Percentiles rank a stretch among this genome's conserved stretches.
Conservation (phyloP, 2,888 invertebrate genomes). For the Pelosia muscerda region DNA sequence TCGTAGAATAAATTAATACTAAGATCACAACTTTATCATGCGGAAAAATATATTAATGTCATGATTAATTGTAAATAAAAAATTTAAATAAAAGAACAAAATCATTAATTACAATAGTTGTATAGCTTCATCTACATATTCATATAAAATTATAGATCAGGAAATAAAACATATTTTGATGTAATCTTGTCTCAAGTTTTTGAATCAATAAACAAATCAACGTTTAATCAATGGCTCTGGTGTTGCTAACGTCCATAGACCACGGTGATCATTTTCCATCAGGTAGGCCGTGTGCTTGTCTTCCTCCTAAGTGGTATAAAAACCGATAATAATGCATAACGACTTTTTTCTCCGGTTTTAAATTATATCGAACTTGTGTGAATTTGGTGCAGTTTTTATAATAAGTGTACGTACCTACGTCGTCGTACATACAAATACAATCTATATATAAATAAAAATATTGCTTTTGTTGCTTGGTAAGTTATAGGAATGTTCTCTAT, state of each 20-base stretch:
- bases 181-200: neutral
- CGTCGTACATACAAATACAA: neutral
- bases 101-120: neutral
- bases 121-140: neutral
- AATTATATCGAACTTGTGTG: conserved; percentile 25
- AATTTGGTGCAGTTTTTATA: conserved; percentile 33
- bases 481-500: no score
- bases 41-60: neutral
- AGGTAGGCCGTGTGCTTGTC: no score
- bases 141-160: neutral
- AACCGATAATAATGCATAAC: conserved; percentile 32
- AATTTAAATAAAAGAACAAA: neutral
- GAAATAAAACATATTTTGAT: neutral
- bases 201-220: neutral
- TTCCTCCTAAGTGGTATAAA: no score
- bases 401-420: conserved; percentile 25
- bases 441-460: neutral
- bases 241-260: no score
- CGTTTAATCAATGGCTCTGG: no score
- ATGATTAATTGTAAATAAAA: neutral
- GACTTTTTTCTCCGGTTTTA: conserved; percentile 35
- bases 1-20: neutral
- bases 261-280: no score
- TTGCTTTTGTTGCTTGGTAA: no score
- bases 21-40: neutral